Base-by-base conservation (phyloP, 2,888 invertebrate species). In the Pammene aurita region DNA sequence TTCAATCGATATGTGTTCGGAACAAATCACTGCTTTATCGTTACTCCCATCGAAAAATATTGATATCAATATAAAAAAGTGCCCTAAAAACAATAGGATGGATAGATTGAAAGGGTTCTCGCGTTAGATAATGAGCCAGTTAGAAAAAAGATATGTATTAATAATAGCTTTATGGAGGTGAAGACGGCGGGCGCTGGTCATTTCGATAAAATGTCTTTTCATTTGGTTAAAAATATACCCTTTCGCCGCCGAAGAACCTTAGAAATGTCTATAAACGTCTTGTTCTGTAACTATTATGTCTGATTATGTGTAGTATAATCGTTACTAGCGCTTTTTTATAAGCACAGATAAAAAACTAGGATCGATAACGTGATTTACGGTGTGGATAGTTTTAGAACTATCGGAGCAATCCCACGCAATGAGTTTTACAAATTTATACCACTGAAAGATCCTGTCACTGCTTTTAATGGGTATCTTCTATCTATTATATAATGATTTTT, bases 11-110 rank as follows among this genome's bases (percentile, higher is more conserved):
- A 92, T 90, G 88, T 84, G 81, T 84, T 87, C 82, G 76, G 89
- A 89, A 91, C 91, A 91, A 92, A 92, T 92, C 91, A 91, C 89
- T 84, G 83, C 84, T 89, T 91, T 92, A 92, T 92, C 92, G 85
- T 79, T 83, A 82, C 84, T 82, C 80, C 83, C 83, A 92, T 92
- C 92, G 87, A 90, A 92, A 92, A 92, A 90, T 88, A 90, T 89
- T 88, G 90, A 90, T 91, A 91, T 90, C 90, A 87, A 86, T 81
- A 89, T 84, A 92, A 92, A 91, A 88, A 90, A 91, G 86, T 83
- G 86, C 79, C 80, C 84, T 84, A 92, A 91, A 92, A 92, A 92
- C 92, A 92, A 92, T 91, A 88, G 90, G 86, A 86, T 83, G 86
- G 88, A 88, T 85, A 86, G 89, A 90, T 90, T 87, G 90, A 91